These are phyloP conservation scores for Thelaira solivaga DNA, from an alignment of 2,888 invertebrate species.

Conservation along the genomic window DNA sequence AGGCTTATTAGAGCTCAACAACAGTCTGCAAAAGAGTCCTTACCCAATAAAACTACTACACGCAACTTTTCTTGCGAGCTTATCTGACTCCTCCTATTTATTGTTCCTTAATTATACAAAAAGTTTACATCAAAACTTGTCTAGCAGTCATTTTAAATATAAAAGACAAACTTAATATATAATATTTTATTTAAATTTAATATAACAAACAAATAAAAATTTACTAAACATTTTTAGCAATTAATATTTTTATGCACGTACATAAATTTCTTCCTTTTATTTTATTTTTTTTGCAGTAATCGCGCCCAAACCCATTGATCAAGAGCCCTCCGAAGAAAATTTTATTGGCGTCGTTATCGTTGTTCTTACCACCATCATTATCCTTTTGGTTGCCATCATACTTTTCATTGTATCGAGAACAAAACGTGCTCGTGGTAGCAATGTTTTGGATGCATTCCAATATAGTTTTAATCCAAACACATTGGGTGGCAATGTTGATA, in stretches of 20 bases:
- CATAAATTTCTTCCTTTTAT: not conserved
- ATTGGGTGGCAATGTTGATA: constrained; percentile 76
- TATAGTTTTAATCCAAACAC: constrained; percentile 77
- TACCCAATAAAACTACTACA: too few species aligned
- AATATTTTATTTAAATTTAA: too few species aligned
- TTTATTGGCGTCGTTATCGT: constrained; percentile 83
- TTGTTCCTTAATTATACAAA: too few species aligned
- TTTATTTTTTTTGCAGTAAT: constrained; percentile 73
- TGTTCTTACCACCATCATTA: constrained; percentile 84
- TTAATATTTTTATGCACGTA: too few species aligned
- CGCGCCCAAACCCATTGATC: constrained; percentile 79
- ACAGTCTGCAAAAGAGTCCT: too few species aligned
- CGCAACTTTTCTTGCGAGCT: too few species aligned
- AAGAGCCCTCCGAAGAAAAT: constrained; percentile 80
- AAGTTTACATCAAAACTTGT: too few species aligned
- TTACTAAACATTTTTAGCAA: not conserved
- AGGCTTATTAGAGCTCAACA: too few species aligned
- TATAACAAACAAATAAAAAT: too few species aligned
- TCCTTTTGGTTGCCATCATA: constrained; percentile 84
- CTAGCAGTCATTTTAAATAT: too few species aligned
- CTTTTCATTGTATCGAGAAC: constrained; percentile 84
- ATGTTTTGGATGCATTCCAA: constrained; percentile 77
- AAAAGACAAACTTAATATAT: too few species aligned
- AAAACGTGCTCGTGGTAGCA: constrained; percentile 78
- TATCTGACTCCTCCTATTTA: too few species aligned